Conservation (phyloP, 2,888 invertebrate genomes). For the Heteropelma amictum region DNA sequence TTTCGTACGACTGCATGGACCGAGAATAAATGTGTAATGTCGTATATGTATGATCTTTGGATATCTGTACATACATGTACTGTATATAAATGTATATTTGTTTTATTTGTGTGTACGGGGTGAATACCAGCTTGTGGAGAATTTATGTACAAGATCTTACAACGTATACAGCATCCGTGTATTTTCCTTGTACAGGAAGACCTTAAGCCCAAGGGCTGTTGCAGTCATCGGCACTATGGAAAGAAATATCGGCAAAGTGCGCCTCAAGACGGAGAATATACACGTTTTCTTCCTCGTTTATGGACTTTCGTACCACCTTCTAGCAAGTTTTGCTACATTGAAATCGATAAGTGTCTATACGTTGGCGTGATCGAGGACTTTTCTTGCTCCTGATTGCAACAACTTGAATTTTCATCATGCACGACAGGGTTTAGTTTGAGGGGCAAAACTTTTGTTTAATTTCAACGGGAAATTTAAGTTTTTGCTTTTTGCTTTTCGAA, state of each 20-base stretch:
- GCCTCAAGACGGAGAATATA: constrained; percentile 6
- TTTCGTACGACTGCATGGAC: too few species aligned
- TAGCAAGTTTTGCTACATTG: background rate
- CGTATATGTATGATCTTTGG: too few species aligned
- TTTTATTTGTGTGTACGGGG: too few species aligned
- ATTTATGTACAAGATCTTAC: background rate
- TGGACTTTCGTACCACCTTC: background rate
- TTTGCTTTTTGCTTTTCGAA: background rate
- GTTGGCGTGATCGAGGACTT: constrained; percentile 21
- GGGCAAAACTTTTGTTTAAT: background rate
- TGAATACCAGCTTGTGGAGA: too few species aligned
- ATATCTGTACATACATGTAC: too few species aligned
- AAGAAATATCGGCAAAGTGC: constrained; percentile 33
- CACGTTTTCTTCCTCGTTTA: background rate
- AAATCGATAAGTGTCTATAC: constrained; percentile 25
- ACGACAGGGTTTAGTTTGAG: background rate
- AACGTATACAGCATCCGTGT: background rate
- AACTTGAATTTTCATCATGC: constrained; percentile 9
- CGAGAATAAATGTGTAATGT: too few species aligned
- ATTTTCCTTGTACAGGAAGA: constrained; percentile 11
- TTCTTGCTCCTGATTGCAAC: constrained; percentile 16
- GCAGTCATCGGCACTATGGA: constrained; percentile 20
- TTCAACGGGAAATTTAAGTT: background rate
- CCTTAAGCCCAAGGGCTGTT: constrained; percentile 14
- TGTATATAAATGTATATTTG: too few species aligned